phyloP scores from a whole-genome alignment of 2,888 invertebrate species.

The Allygus modestus region DNA sequence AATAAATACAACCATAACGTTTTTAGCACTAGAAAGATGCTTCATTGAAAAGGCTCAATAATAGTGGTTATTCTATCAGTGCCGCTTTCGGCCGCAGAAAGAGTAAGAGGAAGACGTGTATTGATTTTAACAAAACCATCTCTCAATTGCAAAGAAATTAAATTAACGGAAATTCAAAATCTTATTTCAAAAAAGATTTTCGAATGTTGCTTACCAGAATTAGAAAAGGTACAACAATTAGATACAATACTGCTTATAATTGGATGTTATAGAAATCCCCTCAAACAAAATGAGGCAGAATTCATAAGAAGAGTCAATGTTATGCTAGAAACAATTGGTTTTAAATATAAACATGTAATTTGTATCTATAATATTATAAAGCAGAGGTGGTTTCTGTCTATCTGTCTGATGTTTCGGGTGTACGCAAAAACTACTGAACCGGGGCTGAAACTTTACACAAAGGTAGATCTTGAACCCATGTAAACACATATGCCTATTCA shows the following conservation, averaged over 20 bases:
- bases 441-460: too few species aligned
- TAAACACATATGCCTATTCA: too few species aligned
- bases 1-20: too few species aligned
- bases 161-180: not conserved
- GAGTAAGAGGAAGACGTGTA: not conserved
- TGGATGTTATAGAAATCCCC: constrained; percentile 17
- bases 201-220: not conserved
- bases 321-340: too few species aligned
- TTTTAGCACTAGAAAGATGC: too few species aligned
- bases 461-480: too few species aligned
- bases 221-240: not conserved
- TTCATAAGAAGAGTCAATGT: too few species aligned
- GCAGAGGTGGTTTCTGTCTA: too few species aligned
- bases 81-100: not conserved
- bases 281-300: constrained; percentile 6
- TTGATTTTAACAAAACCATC: constrained; percentile 5
- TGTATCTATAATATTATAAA: too few species aligned
- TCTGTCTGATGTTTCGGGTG: too few species aligned
- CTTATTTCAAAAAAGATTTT: not conserved
- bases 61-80: not conserved
- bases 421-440: too few species aligned
- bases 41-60: not conserved
- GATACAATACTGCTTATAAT: not conserved
- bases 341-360: too few species aligned
- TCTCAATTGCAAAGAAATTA: constrained; percentile 6